These are phyloP conservation scores for Spea hammondii DNA, from an alignment of 2,797 vertebrate species.

Conservation along the genomic window DNA sequence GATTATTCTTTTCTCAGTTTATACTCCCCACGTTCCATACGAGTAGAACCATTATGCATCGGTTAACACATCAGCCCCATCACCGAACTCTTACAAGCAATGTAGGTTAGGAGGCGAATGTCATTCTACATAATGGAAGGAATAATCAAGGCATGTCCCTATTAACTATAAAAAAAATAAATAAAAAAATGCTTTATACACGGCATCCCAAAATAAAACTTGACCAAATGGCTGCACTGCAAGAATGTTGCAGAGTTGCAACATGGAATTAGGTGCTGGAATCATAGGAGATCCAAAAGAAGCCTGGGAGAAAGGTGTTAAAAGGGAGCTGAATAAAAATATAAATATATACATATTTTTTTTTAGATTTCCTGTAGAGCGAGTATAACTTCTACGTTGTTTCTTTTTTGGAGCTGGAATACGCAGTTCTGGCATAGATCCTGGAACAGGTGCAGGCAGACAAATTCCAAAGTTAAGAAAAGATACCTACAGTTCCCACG, in stretches of 20 bases:
- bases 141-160: not conserved
- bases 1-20: not conserved
- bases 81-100: conserved; percentile 1
- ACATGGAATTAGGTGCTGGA: not conserved
- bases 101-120: not conserved
- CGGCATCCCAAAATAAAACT: not conserved
- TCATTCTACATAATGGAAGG: not conserved
- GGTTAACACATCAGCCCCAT: conserved; percentile 8
- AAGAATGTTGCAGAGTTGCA: not conserved
- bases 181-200: not conserved
- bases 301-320: not conserved
- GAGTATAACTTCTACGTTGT: not conserved
- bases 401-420: not conserved
- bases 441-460: conserved; percentile 37
- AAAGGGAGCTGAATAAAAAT: not conserved
- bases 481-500: conserved; percentile 5
- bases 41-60: not conserved
- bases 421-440: not conserved
- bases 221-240: not conserved
- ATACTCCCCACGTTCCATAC: not conserved
- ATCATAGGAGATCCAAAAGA: not conserved
- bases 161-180: not conserved
- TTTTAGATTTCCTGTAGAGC: not conserved
- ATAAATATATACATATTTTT: too few species aligned
- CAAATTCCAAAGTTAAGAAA: not conserved